phyloP scores from a whole-genome alignment of 92 coral and sea anemone species.

The Zoanthus solanderi region DNA sequence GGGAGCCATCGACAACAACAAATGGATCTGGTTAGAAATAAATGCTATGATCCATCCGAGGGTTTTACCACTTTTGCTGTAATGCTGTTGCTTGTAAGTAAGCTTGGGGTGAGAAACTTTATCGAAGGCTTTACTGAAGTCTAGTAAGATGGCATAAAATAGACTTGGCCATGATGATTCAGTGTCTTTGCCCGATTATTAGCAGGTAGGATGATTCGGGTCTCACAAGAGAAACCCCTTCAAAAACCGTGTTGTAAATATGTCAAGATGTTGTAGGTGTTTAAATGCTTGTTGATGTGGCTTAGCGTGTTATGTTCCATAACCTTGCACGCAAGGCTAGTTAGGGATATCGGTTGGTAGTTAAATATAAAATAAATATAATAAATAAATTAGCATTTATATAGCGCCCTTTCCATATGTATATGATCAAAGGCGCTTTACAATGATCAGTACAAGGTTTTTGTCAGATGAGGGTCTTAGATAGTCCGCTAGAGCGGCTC shows the following conservation, averaged over 20 bases:
- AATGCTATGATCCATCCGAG: no score
- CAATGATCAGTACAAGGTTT: no score
- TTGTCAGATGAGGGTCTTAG: no score
- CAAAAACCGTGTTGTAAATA: constrained; percentile 43
- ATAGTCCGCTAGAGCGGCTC: no score
- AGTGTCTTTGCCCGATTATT: constrained; percentile 43
- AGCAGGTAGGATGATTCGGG: constrained; percentile 33
- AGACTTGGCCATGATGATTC: constrained; percentile 33
- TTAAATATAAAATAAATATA: no score
- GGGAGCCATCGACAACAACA: no score
- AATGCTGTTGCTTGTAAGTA: no score
- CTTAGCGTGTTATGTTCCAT: neutral
- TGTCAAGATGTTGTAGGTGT: constrained; percentile 26
- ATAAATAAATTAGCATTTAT: no score
- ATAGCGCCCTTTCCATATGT: no score
- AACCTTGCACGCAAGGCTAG: constrained; percentile 1
- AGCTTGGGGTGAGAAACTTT: constrained; percentile 15
- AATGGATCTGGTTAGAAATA: no score
- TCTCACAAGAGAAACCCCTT: constrained; percentile 34
- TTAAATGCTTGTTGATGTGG: neutral
- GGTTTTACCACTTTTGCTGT: no score
- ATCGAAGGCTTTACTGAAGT: constrained; percentile 19
- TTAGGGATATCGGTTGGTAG: neutral
- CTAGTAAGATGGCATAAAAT: constrained; percentile 21
- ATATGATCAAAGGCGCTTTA: no score